Evolutionary conservation across 2,113 vertebrate genomes (phyloP).

Genomic region (Eulemur rufifrons): DNA sequence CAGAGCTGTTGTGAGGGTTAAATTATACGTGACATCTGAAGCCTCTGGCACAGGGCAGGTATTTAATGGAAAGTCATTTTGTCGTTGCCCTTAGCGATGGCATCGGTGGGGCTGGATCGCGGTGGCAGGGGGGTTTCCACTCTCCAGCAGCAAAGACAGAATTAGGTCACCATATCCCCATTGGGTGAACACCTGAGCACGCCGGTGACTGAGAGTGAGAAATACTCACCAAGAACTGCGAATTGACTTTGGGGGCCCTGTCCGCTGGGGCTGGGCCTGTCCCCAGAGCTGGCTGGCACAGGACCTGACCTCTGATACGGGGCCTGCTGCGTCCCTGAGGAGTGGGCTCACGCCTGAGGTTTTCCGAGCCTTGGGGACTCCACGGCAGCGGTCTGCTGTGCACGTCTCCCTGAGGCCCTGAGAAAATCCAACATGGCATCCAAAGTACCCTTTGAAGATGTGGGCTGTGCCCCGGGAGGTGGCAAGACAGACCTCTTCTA

Average conservation of each 20-base stretch:
- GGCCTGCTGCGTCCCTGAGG: background rate
- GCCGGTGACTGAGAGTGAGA: background rate
- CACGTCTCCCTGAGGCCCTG: background rate
- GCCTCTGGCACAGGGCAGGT: background rate
- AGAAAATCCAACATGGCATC: background rate
- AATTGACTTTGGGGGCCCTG: fast-evolving
- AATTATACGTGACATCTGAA: fast-evolving
- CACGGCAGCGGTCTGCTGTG: fast-evolving
- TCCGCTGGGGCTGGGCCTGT: background rate
- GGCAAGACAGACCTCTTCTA: background rate
- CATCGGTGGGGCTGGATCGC: fast-evolving
- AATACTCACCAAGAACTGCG: background rate
- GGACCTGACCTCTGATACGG: background rate
- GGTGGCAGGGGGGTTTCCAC: background rate
- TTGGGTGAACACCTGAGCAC: too few relatives aligned
- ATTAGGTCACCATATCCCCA: background rate
- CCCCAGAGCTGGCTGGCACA: too few relatives aligned
- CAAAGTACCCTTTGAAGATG: background rate
- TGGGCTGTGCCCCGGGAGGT: background rate
- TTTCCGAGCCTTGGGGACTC: background rate
- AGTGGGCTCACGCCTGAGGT: fast-evolving
- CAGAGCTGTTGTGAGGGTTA: background rate
- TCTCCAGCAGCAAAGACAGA: background rate
- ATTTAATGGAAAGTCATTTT: background rate
- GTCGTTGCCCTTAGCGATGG: fast-evolving